phyloP scores from a whole-genome alignment of 2,797 vertebrate species.

The Sebastes hubbsi region DNA sequence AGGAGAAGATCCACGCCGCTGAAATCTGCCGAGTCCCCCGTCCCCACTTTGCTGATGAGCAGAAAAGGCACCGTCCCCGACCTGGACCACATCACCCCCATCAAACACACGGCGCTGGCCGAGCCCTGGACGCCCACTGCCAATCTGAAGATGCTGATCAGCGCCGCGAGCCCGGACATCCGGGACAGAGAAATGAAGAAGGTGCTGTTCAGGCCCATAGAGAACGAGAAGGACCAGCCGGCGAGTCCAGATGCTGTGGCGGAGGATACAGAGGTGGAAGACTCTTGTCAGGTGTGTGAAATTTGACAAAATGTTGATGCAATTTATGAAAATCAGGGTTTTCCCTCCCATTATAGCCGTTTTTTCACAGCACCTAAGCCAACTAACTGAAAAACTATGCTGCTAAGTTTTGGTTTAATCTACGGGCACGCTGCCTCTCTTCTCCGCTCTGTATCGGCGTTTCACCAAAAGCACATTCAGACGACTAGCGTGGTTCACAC shows the following conservation, averaged over 20 bases:
- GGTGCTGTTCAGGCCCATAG: slow-evolving; percentile 90
- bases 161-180: slow-evolving; percentile 93
- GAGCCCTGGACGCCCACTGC: slow-evolving; percentile 94
- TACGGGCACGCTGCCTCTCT: no score
- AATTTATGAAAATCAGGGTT: no score
- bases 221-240: slow-evolving; percentile 84
- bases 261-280: slow-evolving; percentile 73
- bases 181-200: slow-evolving; percentile 93
- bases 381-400: no score
- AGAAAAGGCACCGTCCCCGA: slow-evolving; percentile 80
- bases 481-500: no score
- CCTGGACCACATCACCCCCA: slow-evolving; percentile 87
- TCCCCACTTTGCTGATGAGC: slow-evolving; percentile 74
- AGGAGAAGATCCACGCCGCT: slow-evolving; percentile 84
- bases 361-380: no score
- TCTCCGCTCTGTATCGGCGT: no score
- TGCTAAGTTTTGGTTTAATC: no score
- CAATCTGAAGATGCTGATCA: slow-evolving; percentile 94
- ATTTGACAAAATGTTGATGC: no score
- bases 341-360: accelerated
- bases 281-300: slow-evolving; percentile 80
- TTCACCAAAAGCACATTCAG: no score
- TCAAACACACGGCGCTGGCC: slow-evolving; percentile 74
- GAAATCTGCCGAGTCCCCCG: slow-evolving; percentile 76
- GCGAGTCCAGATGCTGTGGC: slow-evolving; percentile 67